Evolutionary conservation across 2,888 invertebrate species (phyloP).

Genomic region (Mycalesis mineus): DNA sequence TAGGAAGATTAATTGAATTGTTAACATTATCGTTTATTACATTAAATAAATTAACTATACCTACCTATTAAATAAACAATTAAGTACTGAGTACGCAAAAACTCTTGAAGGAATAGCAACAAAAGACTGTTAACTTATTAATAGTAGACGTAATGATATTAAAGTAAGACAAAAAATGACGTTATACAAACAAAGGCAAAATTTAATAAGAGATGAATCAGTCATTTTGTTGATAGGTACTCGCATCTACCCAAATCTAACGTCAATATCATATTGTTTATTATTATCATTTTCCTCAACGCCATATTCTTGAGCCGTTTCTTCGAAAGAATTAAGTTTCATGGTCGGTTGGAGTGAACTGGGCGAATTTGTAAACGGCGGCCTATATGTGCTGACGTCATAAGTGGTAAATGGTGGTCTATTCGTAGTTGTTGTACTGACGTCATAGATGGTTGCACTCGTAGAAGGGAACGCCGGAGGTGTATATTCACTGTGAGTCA

Average conservation of each 20-base stretch:
- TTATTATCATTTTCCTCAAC: neutral
- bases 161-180: too few species aligned
- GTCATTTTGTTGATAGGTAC: neutral
- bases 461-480: too few species aligned
- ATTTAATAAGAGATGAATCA: neutral
- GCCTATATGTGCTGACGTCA: too few species aligned
- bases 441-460: neutral
- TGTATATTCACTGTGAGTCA: neutral
- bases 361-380: neutral
- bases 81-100: too few species aligned
- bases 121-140: too few species aligned
- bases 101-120: too few species aligned
- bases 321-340: neutral
- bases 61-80: too few species aligned
- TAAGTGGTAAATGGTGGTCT: too few species aligned
- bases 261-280: neutral
- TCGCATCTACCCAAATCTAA: neutral
- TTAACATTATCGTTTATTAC: too few species aligned
- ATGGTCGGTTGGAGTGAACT: neutral
- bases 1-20: too few species aligned
- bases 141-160: too few species aligned
- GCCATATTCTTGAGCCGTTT: neutral
- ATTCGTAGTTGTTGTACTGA: neutral
- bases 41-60: too few species aligned
- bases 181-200: neutral